Evolutionary conservation across 2,888 invertebrate genomes (phyloP), one percentile per base, ranked within the genome.

Genomic region (Platycheirus rosarum): DNA sequence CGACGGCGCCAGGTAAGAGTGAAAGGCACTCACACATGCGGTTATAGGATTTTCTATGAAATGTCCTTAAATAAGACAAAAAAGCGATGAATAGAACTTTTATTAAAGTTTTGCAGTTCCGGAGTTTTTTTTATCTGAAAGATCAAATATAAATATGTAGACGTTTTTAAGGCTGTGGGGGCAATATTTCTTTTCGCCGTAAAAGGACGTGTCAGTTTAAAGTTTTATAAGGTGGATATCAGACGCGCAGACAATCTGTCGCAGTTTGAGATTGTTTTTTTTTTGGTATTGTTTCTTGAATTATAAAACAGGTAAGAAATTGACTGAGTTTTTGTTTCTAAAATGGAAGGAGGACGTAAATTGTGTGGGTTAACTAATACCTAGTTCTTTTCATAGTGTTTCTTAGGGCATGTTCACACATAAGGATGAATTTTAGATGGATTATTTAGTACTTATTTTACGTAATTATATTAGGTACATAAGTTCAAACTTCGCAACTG

Each of bases 171-270:
- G 32, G 62, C 68, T 13, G 18, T 2, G 16, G 68, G 2, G 44
- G 16, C 14, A 35, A 42, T 35, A 48, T n/a, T 11, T 37, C 14
- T 29, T 26, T 4, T 63, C 35, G 11, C 16, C 23, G 16, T 55
- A 7, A 55, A 32, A 62, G 32, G 35, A 63, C 35, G 49, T 66
- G 48, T 55, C 66, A 68, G 55, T 79, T 74, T 55, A 9, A 53
- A 78, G 66, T 65, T 68, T 68, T 26, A 49, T 65, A 7, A 53
- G 73, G 73, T 78, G 48, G 79, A 69, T 68, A 63, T 49, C 26
- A 20, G 46, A 63, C 60, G 48, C 62, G 63, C 44, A 70, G 76
- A 80, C 80, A 70, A 70, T 76, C 62, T 82, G 71, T 68, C 62
- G 62, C 71, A 66, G 60, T 57, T 13, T 80, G 23, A 65, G 65